Percentiles rank a stretch among this genome's conserved stretches.
Conservation (phyloP, 2,888 invertebrate species). For the Caenorhabditis doughertyi region DNA sequence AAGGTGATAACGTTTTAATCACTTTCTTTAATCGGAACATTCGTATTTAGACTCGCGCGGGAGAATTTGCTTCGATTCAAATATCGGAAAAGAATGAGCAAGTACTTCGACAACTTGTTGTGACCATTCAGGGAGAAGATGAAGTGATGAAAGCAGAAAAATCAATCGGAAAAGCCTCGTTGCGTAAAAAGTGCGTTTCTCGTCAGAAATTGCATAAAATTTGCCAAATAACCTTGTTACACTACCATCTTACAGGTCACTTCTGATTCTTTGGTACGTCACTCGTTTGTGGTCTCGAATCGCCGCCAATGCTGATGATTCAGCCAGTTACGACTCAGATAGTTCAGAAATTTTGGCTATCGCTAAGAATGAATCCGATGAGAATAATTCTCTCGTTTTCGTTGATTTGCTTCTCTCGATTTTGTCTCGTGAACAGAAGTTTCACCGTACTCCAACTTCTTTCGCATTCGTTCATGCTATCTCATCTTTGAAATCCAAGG, state of each 20-base stretch:
- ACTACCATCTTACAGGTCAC: conserved; percentile 58
- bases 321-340: conserved; percentile 50
- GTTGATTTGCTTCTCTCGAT: conserved; percentile 72
- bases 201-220: too few species aligned
- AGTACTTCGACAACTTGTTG: conserved; percentile 63
- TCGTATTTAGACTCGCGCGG: conserved; percentile 62
- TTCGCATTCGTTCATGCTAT: conserved; percentile 67
- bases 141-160: conserved; percentile 64
- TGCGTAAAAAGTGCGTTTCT: conserved; percentile 44
- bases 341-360: conserved; percentile 63
- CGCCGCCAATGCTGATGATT: conserved; percentile 44
- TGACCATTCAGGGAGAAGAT: conserved; percentile 63
- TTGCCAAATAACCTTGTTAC: too few species aligned
- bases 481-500: conserved; percentile 51
- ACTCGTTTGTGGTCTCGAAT: conserved; percentile 63
- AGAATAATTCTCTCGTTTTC: conserved; percentile 59
- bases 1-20: conserved; percentile 36
- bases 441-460: conserved; percentile 63
- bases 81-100: conserved; percentile 70
- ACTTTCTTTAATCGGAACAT: neutral
- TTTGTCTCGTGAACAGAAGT: conserved; percentile 65
- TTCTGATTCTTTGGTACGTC: conserved; percentile 65
- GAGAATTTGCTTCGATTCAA: conserved; percentile 68
- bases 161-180: conserved; percentile 49
- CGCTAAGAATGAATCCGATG: conserved; percentile 61